Base-by-base conservation (phyloP, 92 coral and sea anemone species). In the Micromussa lordhowensis region DNA sequence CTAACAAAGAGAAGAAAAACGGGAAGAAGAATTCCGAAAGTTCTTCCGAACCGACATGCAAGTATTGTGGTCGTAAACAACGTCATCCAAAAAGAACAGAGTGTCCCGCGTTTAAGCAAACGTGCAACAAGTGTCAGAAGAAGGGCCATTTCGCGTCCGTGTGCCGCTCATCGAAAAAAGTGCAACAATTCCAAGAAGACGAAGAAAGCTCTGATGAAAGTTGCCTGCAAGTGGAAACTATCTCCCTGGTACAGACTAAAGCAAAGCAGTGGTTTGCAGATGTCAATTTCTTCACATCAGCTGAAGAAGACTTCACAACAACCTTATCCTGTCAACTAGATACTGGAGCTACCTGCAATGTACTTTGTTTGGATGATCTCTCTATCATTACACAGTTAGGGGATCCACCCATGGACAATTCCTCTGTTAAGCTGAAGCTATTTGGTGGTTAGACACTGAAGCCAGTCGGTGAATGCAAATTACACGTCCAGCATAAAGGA, bases 51-150 rank as follows among this genome's bases (percentile, higher is more conserved):
- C 19, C 13, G 24, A 69, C 35, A 32, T 87, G 90, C 72, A 80
- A 55, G 35, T 87, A 80, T 29, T 59, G 91, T 80, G 81, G 75
- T 55, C 57, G 81, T 68, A 55, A 82, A 80, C 80, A 87, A 73
- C 40, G 80, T 70, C 86, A 81, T 58, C 71, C 16, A 71, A 71
- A 13, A 68, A 88, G 85, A 63, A 77, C 59, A 21, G 82, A 83
- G 88, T 76, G 91, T 82, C 83, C 84, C 0, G 88, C 84, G 29
- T 88, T 74, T 68, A 66, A 64, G 35, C 82, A 88, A 69, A 77
- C 73, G 70, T 88, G 88, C 88, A 49, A 30, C 51, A 88, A 82
- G 30, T 88, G 91, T 68, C 86, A 74, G 35, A 83, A 84, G 26
- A 82, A 88, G 36, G 84, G 84, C 34, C 91, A 88, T 53, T 88